Evolutionary conservation across 2,888 invertebrate genomes (phyloP).

Genomic region (Drosophila atroscutellata): DNA sequence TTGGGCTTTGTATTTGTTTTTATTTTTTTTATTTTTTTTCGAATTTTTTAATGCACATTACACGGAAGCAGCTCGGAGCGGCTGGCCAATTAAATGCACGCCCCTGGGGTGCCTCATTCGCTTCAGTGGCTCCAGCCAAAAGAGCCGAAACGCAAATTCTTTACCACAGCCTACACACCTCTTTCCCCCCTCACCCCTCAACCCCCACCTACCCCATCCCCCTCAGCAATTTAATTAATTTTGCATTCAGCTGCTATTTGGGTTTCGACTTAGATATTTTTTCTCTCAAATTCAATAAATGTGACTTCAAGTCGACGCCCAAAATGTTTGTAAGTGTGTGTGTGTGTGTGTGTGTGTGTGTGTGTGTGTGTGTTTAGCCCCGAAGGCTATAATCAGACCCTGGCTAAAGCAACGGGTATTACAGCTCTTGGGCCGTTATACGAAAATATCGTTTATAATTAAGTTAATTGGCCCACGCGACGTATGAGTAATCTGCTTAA

Average conservation of each 20-base stretch:
- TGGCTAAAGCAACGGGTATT: conserved; percentile 6
- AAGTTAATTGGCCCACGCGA: conserved; percentile 66
- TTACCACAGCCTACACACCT: not conserved
- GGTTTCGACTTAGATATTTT: not conserved
- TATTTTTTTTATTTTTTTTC: conserved; percentile 22
- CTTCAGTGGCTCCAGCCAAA: conserved; percentile 36
- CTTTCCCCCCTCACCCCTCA: not conserved
- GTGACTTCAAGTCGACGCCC: conserved; percentile 28
- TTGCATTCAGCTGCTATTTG: conserved; percentile 31
- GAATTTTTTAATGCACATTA: conserved; percentile 56
- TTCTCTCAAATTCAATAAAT: conserved; percentile 41
- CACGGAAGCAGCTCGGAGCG: conserved; percentile 50
- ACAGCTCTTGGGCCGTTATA: conserved; percentile 8
- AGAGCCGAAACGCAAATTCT: conserved; percentile 26
- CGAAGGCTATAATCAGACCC: conserved; percentile 11
- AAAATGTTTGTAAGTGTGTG: conserved; percentile 11
- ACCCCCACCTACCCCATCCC: rapidly evolving
- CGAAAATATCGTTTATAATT: conserved; percentile 55
- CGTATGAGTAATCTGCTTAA: conserved; percentile 71
- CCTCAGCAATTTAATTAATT: conserved; percentile 51
- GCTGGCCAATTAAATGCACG: conserved; percentile 58
- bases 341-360: not conserved
- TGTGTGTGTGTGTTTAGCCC: conserved; percentile 27
- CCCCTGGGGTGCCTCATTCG: conserved; percentile 43
- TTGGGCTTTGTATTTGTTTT: conserved; percentile 46